Evolutionary conservation across 1,140 invertebrate genomes (phyloP).

Genomic region (Popillia japonica): DNA sequence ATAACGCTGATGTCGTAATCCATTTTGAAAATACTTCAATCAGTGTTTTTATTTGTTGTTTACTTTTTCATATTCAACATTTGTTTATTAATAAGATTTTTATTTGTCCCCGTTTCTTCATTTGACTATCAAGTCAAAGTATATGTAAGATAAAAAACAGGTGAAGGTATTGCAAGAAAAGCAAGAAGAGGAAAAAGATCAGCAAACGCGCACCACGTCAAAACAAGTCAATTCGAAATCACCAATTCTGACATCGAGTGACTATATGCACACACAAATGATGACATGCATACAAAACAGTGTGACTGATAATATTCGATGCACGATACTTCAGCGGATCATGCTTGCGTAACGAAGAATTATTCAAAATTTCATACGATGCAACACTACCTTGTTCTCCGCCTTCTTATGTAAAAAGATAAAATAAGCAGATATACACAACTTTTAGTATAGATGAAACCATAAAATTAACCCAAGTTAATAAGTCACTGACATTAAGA

Average conservation of each 20-base stretch:
- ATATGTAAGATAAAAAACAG: not conserved
- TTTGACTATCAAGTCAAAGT: not conserved
- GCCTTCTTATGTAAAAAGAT: not conserved
- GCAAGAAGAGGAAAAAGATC: conserved; percentile 1
- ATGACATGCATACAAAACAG: conserved; percentile 49
- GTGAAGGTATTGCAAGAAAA: not conserved
- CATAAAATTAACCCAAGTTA: not conserved
- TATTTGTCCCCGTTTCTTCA: not conserved
- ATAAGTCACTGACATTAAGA: not conserved
- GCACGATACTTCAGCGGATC: conserved; percentile 47
- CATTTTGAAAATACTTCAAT: too few relatives aligned
- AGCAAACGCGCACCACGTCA: conserved; percentile 32
- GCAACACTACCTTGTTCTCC: not conserved
- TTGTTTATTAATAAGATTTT: too few relatives aligned
- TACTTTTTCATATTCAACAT: too few relatives aligned
- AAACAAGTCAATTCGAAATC: conserved; percentile 45
- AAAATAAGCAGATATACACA: not conserved
- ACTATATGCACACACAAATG: conserved; percentile 45
- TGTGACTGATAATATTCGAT: conserved; percentile 48
- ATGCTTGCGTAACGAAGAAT: conserved; percentile 49
- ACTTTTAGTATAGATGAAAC: not conserved
- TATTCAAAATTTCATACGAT: conserved; percentile 37
- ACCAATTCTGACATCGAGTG: conserved; percentile 42
- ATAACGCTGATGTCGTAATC: too few relatives aligned
- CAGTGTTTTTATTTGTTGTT: too few relatives aligned